phyloP scores from a whole-genome alignment of 2,797 vertebrate genomes.

The Vespertilio murinus region DNA sequence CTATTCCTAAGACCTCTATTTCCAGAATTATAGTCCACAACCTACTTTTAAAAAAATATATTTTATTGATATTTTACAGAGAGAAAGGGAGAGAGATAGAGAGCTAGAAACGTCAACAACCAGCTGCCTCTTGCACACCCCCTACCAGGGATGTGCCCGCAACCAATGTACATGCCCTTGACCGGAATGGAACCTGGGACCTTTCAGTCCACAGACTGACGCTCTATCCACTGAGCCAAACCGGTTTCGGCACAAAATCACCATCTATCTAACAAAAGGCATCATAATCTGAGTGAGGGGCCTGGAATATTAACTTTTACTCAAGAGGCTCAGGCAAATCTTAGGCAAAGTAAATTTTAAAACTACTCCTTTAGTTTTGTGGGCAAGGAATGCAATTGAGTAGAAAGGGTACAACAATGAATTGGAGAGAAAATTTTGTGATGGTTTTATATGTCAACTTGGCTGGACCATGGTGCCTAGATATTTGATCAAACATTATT shows the following conservation, averaged over 20 bases:
- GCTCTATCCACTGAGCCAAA: no score
- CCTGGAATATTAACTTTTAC: not conserved
- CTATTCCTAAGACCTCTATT: not conserved
- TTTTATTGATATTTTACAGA: no score
- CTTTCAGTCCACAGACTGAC: no score
- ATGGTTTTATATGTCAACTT: not conserved
- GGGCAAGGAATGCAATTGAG: not conserved
- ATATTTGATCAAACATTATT: not conserved
- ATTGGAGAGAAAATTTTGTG: not conserved
- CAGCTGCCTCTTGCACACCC: no score
- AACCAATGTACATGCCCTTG: no score
- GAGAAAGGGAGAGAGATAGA: no score
- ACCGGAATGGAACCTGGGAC: no score
- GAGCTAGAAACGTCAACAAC: no score
- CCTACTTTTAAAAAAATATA: no score
- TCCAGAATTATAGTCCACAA: not conserved
- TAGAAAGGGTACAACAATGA: not conserved
- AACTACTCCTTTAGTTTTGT: not conserved
- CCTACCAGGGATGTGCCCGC: no score
- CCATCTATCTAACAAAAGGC: not conserved
- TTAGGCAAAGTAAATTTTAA: not conserved
- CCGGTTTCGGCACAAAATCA: no score
- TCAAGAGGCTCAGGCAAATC: not conserved
- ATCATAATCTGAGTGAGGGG: not conserved
- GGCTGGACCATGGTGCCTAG: not conserved